Conservation (phyloP, 2,797 vertebrate species). For the Tapera naevia region DNA sequence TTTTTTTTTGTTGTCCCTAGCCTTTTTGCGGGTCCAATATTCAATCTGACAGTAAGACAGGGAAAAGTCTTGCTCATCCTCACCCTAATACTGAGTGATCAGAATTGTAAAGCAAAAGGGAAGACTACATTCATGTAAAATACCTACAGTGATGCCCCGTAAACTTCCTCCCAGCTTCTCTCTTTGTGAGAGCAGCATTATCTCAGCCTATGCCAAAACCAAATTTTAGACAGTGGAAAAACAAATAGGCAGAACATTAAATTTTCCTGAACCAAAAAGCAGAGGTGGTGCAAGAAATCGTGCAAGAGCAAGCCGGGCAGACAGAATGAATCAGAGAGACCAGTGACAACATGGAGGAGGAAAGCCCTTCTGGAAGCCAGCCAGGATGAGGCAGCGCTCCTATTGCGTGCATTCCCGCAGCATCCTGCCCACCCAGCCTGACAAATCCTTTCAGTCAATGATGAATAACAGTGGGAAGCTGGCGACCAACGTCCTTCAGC, state of each 20-base stretch:
- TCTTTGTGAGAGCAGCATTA: not conserved
- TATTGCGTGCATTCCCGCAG: not conserved
- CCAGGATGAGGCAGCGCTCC: slow-evolving; percentile 11
- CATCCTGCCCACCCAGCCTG: slow-evolving; percentile 29
- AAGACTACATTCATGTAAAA: not conserved
- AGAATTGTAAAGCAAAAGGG: not conserved
- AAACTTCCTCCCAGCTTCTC: not conserved
- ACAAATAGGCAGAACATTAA: not conserved
- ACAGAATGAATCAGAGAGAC: slow-evolving; percentile 27
- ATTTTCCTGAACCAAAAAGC: not conserved
- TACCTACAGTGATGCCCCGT: not conserved
- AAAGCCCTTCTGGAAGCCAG: slow-evolving; percentile 39
- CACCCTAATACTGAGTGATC: not conserved
- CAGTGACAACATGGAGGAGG: slow-evolving; percentile 51
- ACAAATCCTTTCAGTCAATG: not conserved
- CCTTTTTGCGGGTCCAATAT: not conserved
- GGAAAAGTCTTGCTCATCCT: not conserved
- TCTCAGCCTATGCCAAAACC: not conserved
- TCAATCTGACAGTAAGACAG: not conserved
- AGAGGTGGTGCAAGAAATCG: not conserved
- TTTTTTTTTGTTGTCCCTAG: not conserved
- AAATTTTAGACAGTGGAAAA: not conserved
- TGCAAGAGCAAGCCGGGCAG: not conserved
- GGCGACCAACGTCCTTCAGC: not conserved
- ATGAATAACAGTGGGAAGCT: not conserved